Evolutionary conservation across 30 jellyfish, hydroid and myxozoan species (phyloP).

Genomic region (Catostylus mosaicus): DNA sequence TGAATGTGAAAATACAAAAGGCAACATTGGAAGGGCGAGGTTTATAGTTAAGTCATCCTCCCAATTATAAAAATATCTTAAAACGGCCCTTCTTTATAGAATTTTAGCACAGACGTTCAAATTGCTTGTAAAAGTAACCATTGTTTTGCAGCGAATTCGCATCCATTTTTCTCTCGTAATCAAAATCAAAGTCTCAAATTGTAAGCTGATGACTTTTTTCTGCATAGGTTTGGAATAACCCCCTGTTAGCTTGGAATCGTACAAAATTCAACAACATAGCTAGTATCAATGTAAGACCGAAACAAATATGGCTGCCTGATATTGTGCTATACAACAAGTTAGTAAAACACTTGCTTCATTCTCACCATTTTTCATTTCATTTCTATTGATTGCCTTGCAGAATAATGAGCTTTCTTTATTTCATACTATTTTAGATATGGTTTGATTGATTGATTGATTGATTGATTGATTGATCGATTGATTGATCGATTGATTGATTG

Average conservation of each 20-base stretch:
- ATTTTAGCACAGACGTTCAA: no score
- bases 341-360: conserved; percentile 3
- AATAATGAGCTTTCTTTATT: no score
- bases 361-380: not conserved
- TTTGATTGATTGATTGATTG: conserved; percentile 2
- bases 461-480: not conserved
- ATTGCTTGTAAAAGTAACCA: no score
- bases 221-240: conserved; percentile 71
- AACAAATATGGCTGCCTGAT: conserved; percentile 83
- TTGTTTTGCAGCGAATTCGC: no score
- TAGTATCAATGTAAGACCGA: conserved; percentile 63
- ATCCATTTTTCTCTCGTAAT: no score
- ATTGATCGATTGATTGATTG: not conserved
- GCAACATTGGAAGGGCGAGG: no score
- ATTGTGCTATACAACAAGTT: conserved; percentile 83
- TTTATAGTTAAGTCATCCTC: no score
- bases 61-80: no score
- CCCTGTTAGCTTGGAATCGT: conserved; percentile 71
- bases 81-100: no score
- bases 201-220: not conserved
- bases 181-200: no score
- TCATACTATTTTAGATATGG: no score
- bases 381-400: not conserved
- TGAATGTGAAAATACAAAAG: no score
- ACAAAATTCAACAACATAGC: conserved; percentile 45